Conservation (phyloP, 2,888 invertebrate species). For the Aspidapion aeneum region DNA sequence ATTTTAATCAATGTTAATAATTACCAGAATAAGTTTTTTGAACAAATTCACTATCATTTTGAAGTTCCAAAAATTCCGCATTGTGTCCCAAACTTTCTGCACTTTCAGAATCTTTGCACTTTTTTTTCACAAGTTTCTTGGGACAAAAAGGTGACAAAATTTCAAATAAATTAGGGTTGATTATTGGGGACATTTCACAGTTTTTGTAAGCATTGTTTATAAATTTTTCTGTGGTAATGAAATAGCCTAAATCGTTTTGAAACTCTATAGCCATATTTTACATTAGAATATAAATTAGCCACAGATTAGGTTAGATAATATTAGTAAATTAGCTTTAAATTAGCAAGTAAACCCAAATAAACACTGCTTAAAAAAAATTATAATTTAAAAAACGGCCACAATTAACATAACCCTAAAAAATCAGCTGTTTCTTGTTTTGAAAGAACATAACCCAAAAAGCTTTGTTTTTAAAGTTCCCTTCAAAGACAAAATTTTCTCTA, state of each 20-base stretch:
- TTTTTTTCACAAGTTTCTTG: conserved; percentile 19
- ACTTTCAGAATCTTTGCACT: conserved; percentile 4
- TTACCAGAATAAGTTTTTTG: conserved; percentile 23
- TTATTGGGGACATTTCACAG: conserved; percentile 29
- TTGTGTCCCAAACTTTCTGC: conserved; percentile 17
- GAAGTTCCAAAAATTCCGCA: conserved; percentile 12
- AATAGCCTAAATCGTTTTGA: conserved; percentile 44
- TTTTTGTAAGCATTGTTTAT: conserved; percentile 47
- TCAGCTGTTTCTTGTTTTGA: no score
- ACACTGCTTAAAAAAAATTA: no score
- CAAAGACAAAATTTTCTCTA: no score
- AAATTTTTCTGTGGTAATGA: conserved; percentile 51
- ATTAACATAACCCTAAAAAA: no score
- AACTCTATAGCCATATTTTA: conserved; percentile 30
- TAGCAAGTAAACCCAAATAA: no score
- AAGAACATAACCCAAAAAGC: no score
- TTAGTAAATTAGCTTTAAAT: no score
- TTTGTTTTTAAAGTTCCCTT: no score
- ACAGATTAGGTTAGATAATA: no score
- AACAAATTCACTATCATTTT: conserved; percentile 26
- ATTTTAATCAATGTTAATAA: not conserved
- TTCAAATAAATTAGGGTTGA: conserved; percentile 48
- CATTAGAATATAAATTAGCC: no score
- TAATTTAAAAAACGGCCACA: no score
- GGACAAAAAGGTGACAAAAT: conserved; percentile 47